Base-by-base conservation (phyloP, 2,113 vertebrate genomes). In the Rhagologus leucostigma region DNA sequence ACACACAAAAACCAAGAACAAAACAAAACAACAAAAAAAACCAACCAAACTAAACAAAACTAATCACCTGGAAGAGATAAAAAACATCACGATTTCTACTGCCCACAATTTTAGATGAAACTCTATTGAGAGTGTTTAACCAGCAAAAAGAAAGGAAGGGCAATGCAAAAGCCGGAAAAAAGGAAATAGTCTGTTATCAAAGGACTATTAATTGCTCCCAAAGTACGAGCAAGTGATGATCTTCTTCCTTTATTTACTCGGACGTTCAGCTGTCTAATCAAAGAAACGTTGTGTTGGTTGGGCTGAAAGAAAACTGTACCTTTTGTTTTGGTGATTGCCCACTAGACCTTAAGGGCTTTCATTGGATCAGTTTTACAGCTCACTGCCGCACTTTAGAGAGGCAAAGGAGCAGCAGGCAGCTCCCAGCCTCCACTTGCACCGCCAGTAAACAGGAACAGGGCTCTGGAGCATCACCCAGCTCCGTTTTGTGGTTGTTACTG, bases 131-230 rank as follows among this genome's bases (percentile, higher is more conserved):
- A 89, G 74, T 74, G 57, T 78, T 94, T 95, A 95, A 96, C 69
- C 49, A 93, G 84, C 59, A 90, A 63, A 84, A 94, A 87, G 84
- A 94, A 95, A 96, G 80, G 67, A 97, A 96, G 87, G 62, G 91
- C 74, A 97, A 95, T 84, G 80, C 21, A 55, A 90, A 73, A 88
- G 90, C 93, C 26, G 32, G 93, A 95, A 93, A 96, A 96, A 96
- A 96, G 95, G 95, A 97, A 97, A 85, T 60, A 77, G 95, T 71
- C 47, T 94, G 86, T 89, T 97, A 97, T 95, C 94, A 97, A 93
- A 94, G 90, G 96, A 93, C 95, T 95, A 97, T 89, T 96, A 96
- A 97, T 97, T 95, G 94, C 95, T 97, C 95, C 95, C 84, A 85
- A 94, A 95, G 93, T 93, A 95, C 87, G 83, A 76, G 84, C 87